phyloP scores from a whole-genome alignment of 2,888 invertebrate species.

The Taphrorychus bicolor region DNA sequence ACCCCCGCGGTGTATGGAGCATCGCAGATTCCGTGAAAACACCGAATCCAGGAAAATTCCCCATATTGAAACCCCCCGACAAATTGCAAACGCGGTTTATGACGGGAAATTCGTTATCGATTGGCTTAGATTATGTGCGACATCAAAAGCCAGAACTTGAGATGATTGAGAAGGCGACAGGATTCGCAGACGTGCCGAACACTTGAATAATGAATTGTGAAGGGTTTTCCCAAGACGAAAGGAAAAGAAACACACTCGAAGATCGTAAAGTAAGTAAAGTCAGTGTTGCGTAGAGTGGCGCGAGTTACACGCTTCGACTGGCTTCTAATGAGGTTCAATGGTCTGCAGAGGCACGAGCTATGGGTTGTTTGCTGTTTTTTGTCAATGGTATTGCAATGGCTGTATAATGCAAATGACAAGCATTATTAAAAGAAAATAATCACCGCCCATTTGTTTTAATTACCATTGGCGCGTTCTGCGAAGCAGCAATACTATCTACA shows the following conservation, averaged over 20 bases:
- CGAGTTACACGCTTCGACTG: conserved; percentile 23
- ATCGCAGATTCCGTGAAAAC: conserved; percentile 17
- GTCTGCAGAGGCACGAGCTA: conserved; percentile 30
- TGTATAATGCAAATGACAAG: no score
- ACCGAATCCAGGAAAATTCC: conserved; percentile 18
- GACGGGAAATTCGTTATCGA: conserved; percentile 33
- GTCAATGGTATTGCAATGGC: not conserved
- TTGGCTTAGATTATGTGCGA: conserved; percentile 16
- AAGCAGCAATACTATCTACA: not conserved
- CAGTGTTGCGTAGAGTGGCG: conserved; percentile 24
- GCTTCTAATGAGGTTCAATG: conserved; percentile 31
- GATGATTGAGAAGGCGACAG: no score
- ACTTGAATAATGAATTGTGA: no score
- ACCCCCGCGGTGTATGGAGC: not conserved
- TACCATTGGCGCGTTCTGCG: not conserved
- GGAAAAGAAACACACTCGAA: no score
- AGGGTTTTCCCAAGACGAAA: no score
- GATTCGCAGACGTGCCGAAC: no score
- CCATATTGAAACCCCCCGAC: conserved; percentile 23
- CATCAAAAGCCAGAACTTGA: no score
- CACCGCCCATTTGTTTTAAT: not conserved
- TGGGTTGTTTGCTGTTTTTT: conserved; percentile 6
- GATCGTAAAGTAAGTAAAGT: conserved; percentile 11
- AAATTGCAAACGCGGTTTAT: conserved; percentile 23
- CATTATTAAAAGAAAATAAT: no score